Evolutionary conservation across 2,113 vertebrate species (phyloP).

Genomic region (Ranitomeya imitator): DNA sequence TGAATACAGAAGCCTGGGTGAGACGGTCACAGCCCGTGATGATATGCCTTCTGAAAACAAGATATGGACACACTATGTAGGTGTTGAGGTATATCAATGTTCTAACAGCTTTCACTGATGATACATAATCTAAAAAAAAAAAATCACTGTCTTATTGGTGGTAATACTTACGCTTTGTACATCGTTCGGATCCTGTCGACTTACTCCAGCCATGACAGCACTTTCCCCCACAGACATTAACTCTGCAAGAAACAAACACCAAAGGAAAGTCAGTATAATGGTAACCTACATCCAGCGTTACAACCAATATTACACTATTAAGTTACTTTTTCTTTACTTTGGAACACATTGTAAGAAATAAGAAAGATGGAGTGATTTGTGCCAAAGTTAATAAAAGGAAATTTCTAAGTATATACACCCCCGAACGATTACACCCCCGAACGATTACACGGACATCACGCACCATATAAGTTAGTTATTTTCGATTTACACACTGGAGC

Average conservation of each 20-base stretch:
- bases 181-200: slow-evolving; percentile 88
- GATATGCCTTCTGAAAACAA: not conserved
- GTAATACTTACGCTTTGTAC: slow-evolving; percentile 90
- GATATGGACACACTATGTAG: not conserved
- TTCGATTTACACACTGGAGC: no score
- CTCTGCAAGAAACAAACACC: slow-evolving; percentile 74
- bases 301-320: not conserved
- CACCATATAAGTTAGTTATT: no score
- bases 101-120: not conserved
- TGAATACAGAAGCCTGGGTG: not conserved
- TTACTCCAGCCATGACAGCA: slow-evolving; percentile 96
- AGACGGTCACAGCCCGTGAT: not conserved
- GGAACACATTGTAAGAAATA: not conserved
- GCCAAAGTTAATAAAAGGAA: no score
- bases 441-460: no score
- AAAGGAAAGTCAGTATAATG: not conserved
- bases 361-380: not conserved
- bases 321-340: no score
- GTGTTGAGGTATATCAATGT: not conserved
- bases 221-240: slow-evolving; percentile 92
- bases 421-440: no score
- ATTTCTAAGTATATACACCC: no score
- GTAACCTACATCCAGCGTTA: not conserved
- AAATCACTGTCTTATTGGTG: not conserved
- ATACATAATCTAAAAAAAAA: not conserved